Evolutionary conservation across 2,797 vertebrate species (phyloP).

Genomic region (Chloroceryle inda): DNA sequence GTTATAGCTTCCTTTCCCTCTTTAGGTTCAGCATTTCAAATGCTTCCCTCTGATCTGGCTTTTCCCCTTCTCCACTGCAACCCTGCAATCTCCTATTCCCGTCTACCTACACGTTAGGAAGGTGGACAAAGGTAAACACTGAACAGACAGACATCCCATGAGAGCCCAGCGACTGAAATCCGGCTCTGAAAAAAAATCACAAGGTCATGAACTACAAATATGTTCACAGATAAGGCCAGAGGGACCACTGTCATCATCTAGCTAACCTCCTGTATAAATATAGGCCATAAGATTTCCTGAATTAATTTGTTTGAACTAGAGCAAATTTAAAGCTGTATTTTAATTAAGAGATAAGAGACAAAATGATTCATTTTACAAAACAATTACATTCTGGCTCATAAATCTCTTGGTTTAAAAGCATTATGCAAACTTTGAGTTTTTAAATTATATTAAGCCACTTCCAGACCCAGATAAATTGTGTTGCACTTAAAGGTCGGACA

Average conservation of each 20-base stretch:
- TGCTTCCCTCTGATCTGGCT: background rate
- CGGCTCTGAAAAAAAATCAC: background rate
- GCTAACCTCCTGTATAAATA: background rate
- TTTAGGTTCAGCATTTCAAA: background rate
- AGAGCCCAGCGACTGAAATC: background rate
- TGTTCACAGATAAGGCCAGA: background rate
- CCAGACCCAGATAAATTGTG: background rate
- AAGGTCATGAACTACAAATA: background rate
- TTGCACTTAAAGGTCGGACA: background rate
- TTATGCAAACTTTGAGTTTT: background rate
- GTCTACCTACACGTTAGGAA: background rate
- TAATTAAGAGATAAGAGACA: background rate
- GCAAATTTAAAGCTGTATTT: conserved; percentile 25
- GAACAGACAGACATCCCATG: background rate
- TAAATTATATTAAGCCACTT: background rate
- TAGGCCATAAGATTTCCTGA: background rate
- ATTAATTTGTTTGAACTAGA: conserved; percentile 4
- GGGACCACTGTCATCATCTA: background rate
- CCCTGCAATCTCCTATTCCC: background rate
- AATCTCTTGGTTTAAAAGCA: background rate
- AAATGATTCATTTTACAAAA: background rate
- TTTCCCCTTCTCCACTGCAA: background rate
- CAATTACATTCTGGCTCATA: background rate
- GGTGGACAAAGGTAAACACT: background rate
- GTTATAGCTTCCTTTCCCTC: background rate